phyloP scores from a whole-genome alignment of 2,113 vertebrate species.

The Nothobranchius kuhntae region DNA sequence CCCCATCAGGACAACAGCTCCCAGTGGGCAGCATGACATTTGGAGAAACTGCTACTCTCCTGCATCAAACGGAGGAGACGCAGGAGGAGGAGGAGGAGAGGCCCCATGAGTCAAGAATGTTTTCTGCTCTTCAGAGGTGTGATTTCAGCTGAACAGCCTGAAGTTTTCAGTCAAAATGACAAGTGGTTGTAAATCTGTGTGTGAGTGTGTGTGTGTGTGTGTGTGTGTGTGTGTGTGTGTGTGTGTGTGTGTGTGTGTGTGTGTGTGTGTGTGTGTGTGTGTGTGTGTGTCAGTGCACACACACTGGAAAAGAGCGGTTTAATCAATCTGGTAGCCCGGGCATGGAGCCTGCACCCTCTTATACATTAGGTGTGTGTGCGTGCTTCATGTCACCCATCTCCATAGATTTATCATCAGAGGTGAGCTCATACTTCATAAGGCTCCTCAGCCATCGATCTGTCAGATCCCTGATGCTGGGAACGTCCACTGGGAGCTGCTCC shows the following conservation, averaged over 20 bases:
- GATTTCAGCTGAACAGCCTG: constrained; percentile 47
- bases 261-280: too few species aligned
- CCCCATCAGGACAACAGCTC: constrained; percentile 52
- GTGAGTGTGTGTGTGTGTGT: too few species aligned
- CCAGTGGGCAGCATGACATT: constrained; percentile 37
- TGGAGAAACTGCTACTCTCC: constrained; percentile 38
- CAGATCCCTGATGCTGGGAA: constrained; percentile 24
- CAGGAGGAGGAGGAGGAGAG: constrained; percentile 24
- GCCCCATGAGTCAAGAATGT: constrained; percentile 57
- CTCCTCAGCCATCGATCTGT: constrained; percentile 45
- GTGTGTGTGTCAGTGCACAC: neutral
- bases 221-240: too few species aligned
- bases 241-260: too few species aligned
- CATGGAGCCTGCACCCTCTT: constrained; percentile 41
- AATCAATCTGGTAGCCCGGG: constrained; percentile 50
- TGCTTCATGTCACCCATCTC: constrained; percentile 50
- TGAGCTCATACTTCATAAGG: constrained; percentile 58
- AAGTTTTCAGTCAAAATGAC: constrained; percentile 62
- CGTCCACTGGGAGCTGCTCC: constrained; percentile 48
- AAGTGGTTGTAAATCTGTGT: constrained; percentile 28
- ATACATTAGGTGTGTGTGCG: constrained; percentile 63
- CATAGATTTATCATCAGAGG: constrained; percentile 58
- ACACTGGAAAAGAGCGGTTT: constrained; percentile 33
- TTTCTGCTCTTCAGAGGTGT: constrained; percentile 57
- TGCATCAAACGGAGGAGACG: constrained; percentile 20